Conservation (phyloP, 2,113 vertebrate species). For the Semnornis frantzii region DNA sequence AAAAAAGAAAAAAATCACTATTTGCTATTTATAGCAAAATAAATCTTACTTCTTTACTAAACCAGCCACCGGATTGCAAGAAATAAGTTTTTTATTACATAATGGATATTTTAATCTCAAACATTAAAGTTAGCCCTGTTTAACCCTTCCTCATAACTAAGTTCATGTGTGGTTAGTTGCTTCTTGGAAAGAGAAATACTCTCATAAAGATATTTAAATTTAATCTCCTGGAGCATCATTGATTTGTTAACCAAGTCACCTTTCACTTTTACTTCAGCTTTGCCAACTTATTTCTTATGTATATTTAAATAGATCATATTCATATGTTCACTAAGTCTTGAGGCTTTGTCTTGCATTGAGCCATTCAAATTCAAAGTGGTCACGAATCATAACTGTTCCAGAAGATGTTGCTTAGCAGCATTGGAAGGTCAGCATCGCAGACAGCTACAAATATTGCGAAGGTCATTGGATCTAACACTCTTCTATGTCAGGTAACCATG, state of each 20-base stretch:
- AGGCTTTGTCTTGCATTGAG: background rate
- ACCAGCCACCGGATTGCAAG: background rate
- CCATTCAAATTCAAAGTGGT: background rate
- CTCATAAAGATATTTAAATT: background rate
- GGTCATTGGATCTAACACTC: background rate
- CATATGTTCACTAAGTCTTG: background rate
- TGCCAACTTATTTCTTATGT: background rate
- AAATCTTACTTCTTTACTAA: background rate
- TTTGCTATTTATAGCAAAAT: background rate
- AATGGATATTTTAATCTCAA: background rate
- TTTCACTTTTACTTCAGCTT: background rate
- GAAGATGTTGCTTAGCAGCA: background rate
- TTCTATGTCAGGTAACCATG: background rate
- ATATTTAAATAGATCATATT: too few relatives aligned
- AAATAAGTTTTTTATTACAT: background rate
- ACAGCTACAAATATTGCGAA: background rate
- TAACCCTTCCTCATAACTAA: background rate
- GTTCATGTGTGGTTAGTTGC: background rate
- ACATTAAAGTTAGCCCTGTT: background rate
- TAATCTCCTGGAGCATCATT: background rate
- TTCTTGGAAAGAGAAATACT: background rate
- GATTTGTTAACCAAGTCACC: background rate
- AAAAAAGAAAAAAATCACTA: background rate
- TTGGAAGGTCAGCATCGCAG: background rate
- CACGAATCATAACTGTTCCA: background rate